Evolutionary conservation across 2,797 vertebrate species (phyloP), one percentile per base, ranked within the genome.

Genomic region (Danio tinwini): DNA sequence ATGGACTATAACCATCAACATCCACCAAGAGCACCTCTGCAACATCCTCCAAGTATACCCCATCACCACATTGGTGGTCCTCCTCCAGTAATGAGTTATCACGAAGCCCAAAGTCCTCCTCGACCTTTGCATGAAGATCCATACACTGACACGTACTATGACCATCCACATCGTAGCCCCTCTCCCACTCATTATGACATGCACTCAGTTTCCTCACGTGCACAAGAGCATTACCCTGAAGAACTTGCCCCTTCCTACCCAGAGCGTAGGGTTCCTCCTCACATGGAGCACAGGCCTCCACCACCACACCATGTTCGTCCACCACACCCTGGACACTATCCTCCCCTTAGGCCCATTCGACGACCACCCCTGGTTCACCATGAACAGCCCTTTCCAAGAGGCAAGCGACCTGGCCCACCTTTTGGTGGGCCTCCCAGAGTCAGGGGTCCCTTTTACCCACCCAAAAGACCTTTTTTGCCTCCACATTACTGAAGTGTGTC

Each of bases 391-490:
- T 93, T 93, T 49, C 86, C 93, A n/a, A 94, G 93, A 87, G 92
- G 94, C 86, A 98, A 97, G 78, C 90, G 95, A 77, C 95, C 93
- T 2, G 92, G 92, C 64, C 95, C 94, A 52, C 92, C 92, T 2
- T 95, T 94, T 0, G 88, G 86, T 5, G 86, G 81, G 45, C 77
- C 76, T 63, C 77, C 85, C 1, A 88, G 92, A 86, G 88, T 89
- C 69, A 90, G 83, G 73, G 87, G 93, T 47, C 95, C 95, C 0
- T 95, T 96, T 90, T 97, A 95, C 53, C 89, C 93, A 64, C 96
- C 96, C 0, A 97, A 98, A 90, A 96, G 97, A 88, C 97, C 96
- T 9, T 97, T 94, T 84, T 92, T 91, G 45, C 96, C 95, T 37
- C 97, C 96, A 17, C 94, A 94, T 81, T 98, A 95, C 94, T 98